Conservation (phyloP, 2,888 invertebrate species). For the Monochamus alternatus region DNA sequence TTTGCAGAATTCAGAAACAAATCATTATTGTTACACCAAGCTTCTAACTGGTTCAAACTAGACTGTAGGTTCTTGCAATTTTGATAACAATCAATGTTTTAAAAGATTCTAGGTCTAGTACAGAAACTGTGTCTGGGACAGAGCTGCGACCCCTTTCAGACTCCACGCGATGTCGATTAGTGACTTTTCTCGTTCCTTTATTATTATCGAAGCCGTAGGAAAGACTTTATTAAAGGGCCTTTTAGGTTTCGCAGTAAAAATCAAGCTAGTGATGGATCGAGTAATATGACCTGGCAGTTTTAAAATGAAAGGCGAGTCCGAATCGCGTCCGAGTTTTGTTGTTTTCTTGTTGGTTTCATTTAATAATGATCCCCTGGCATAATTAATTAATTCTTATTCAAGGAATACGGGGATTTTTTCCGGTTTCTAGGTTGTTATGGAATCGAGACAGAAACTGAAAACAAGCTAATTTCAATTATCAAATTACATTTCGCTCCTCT, state of each 20-base stretch:
- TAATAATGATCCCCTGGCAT: background rate
- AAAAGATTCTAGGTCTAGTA: no score
- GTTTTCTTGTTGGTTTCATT: background rate
- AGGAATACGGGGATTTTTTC: background rate
- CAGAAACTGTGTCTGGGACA: no score
- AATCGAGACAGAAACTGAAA: background rate
- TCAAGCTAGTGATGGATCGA: constrained; percentile 1
- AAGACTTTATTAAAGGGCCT: background rate
- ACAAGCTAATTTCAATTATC: background rate
- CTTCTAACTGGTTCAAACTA: no score
- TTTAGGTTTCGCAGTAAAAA: constrained; percentile 10
- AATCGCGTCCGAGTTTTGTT: background rate
- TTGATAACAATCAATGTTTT: no score
- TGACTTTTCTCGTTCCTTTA: background rate
- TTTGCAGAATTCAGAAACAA: no score
- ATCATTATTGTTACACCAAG: no score
- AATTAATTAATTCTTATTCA: constrained; percentile 1
- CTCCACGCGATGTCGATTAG: background rate
- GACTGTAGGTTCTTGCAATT: no score
- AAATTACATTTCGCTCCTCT: no score
- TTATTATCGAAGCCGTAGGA: background rate
- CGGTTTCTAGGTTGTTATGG: background rate
- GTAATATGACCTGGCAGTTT: background rate
- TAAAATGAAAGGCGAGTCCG: background rate
- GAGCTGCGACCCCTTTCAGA: no score